phyloP scores from a whole-genome alignment of 2,113 vertebrate genomes.

The Oreotrochilus melanogaster region DNA sequence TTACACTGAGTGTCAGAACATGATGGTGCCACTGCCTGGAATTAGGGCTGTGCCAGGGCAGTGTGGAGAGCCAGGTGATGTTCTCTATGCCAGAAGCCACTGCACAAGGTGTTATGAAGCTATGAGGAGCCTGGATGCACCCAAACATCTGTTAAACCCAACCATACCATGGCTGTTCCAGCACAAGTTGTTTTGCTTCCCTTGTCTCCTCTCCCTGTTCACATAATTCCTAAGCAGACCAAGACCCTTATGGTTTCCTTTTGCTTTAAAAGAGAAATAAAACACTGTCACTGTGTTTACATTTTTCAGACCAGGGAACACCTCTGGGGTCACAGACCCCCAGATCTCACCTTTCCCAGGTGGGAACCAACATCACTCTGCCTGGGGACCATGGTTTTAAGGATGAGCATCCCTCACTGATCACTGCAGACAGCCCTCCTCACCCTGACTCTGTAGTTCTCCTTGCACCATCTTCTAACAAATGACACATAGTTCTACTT shows the following conservation, averaged over 20 bases:
- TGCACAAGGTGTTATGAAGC: rapidly evolving
- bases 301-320: not conserved
- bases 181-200: not conserved
- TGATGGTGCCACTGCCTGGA: not conserved
- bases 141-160: not conserved
- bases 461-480: not conserved
- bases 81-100: not conserved
- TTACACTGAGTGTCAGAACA: not conserved
- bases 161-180: not conserved
- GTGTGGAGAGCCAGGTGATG: not conserved
- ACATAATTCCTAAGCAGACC: not conserved
- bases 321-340: rapidly evolving
- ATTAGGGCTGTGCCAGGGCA: not conserved
- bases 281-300: not conserved
- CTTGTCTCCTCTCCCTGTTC: not conserved
- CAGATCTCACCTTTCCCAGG: not conserved
- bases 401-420: not conserved
- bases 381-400: rapidly evolving
- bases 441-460: rapidly evolving
- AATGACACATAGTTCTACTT: not conserved
- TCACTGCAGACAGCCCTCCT: not conserved
- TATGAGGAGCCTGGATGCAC: too few species aligned
- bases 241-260: not conserved
- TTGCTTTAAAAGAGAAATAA: not conserved
- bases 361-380: too few species aligned